Percentiles rank a stretch among this genome's conserved stretches.
phyloP scores from a whole-genome alignment of 2,888 invertebrate genomes.

The Mythimna impura region DNA sequence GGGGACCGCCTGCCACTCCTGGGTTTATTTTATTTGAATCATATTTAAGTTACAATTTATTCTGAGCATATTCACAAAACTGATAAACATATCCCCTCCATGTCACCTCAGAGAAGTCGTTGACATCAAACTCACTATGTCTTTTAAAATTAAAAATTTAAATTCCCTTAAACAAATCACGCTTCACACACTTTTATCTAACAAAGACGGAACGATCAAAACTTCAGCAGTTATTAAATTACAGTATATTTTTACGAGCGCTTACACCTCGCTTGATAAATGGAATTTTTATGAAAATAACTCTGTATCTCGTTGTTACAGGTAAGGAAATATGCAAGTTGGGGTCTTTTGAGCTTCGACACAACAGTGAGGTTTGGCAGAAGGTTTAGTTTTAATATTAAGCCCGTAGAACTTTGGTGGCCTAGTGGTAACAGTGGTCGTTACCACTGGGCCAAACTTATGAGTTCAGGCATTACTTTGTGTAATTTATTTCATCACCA shows the following conservation, averaged over 20 bases:
- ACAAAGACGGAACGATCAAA: conserved; percentile 31
- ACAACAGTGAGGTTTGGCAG: conserved; percentile 5
- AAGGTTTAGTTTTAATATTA: conserved; percentile 33
- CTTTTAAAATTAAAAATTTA: background rate
- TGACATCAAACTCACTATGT: background rate
- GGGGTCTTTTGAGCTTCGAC: conserved; percentile 11
- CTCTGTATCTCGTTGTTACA: conserved; percentile 69
- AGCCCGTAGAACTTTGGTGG: background rate
- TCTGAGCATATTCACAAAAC: too few species aligned
- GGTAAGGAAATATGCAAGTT: conserved; percentile 68
- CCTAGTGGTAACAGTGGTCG: too few species aligned
- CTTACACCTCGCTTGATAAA: conserved; percentile 38
- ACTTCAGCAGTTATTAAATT: conserved; percentile 60
- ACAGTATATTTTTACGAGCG: conserved; percentile 44
- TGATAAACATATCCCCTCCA: background rate
- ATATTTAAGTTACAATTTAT: too few species aligned
- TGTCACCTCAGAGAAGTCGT: background rate
- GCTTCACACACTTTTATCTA: conserved; percentile 1
- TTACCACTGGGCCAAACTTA: too few species aligned
- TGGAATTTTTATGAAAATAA: conserved; percentile 57
- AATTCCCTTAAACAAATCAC: background rate
- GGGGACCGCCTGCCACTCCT: too few species aligned
- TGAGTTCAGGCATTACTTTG: too few species aligned
- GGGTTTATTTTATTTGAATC: too few species aligned
- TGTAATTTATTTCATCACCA: too few species aligned